Base-by-base conservation (phyloP, 2,888 invertebrate genomes). In the Chymomyza caudatula region DNA sequence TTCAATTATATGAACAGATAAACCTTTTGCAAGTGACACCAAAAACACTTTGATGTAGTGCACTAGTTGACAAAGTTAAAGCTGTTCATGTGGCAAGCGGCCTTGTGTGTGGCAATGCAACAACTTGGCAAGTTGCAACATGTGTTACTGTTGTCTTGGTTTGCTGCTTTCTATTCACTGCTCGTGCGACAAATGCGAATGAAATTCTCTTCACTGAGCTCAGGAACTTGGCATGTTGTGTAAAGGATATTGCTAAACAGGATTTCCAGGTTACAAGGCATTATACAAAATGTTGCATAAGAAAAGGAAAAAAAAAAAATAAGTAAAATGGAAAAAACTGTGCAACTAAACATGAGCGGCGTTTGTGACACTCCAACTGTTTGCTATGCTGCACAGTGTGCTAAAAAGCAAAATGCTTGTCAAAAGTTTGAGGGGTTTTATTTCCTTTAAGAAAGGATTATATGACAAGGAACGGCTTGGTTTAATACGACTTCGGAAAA, bases 181-280 rank as follows among this genome's bases (percentile, higher is more conserved):
- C 52, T 11, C 29, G 53, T 64, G 44, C 55, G 55, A 61, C 54
- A 61, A 61, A 44, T 61, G 55, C 29, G 54, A 55, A 61, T 44
- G 47, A 54, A 61, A 53, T 51, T 52, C 60, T 51, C 68, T 37
- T 60, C 37, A 49, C 2, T 11, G 29, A 56, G 62, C 43, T 69
- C 51, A 51, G 60, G 69, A 66, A 55, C 63, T 54, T 66, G 67
- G 59, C 73, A 72, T 74, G 69, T 72, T 74, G 67, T 78, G 67
- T 52, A 64, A 47, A 61, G 81, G 73, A 84, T 79, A 74, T 82
- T 77, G 77, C 74, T 73, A 82, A 82, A 82, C 85, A 85, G 85
- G 79, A 83, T 74, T 82, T 83, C 70, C 82, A 82, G 76, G 79
- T 79, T 73, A 73, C 77, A 74, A 77, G 78, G 78, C 78, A 77